Base-by-base conservation (phyloP, 2,888 invertebrate species). In the Tholera decimalis region DNA sequence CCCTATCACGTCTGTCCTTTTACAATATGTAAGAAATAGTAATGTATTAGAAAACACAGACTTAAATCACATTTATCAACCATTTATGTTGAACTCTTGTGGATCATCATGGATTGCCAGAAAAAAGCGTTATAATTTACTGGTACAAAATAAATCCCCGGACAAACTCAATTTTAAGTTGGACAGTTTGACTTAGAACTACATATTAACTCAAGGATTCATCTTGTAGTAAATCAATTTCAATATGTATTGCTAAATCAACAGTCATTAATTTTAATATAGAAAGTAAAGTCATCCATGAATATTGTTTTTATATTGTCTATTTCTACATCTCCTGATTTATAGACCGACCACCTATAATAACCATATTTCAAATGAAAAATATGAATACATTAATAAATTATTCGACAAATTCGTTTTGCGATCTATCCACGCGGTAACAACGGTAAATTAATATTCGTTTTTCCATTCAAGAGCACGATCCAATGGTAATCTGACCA, bases 331-430 rank as follows among this genome's bases (percentile, higher is more conserved):
- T 49, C 50, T 47, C 49, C 22, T 9, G 22, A 73, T 77, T 77
- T 58, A 72, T 57, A 66, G 57, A 37, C 56, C 44, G 61, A 65
- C n/a, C n/a, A 70, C 57, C 62, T 66, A 69, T 62, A 69, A 65
- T 79, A 76, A 76, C 64, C 58, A 79, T 75, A 80, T 60, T 66
- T 74, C 35, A 73, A 68, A 76, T 61, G 24, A 70, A 71, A 79
- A 80, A 80, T 82, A 82, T 74, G 57, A 72, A 74, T 80, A 72
- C 4, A 79, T 77, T 53, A 77, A 77, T 77, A 76, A 70, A 70
- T 70, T 54, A 76, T 61, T 73, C 22, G 56, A 68, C 41, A 62
- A 72, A 82, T 74, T 78, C 56, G 77, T 60, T 73, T 41, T 53
- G 74, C 78, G 61, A 60, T 70, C 61, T 64, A 64, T 57, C 59